Evolutionary conservation across 2,888 invertebrate genomes (phyloP).

Genomic region (Pherbina coryleti): DNA sequence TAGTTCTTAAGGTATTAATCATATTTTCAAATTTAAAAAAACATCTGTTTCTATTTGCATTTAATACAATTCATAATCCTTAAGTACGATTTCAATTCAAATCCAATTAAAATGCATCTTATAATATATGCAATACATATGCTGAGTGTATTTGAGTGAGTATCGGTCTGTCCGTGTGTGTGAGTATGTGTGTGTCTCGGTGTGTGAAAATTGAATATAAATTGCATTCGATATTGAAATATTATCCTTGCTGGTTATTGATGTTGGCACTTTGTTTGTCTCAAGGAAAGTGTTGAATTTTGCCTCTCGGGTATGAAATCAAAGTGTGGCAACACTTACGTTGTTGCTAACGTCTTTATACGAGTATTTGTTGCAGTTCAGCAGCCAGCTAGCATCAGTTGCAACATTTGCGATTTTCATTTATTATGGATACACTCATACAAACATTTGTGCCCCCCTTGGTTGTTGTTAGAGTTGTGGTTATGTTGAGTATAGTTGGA

Average conservation of each 20-base stretch:
- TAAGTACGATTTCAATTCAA: background rate
- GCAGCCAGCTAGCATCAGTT: too few relatives aligned
- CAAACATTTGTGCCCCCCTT: too few relatives aligned
- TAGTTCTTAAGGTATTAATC: too few relatives aligned
- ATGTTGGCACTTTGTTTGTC: background rate
- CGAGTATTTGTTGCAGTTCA: background rate
- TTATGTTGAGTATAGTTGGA: too few relatives aligned
- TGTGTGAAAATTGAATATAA: background rate
- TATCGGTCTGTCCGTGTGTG: too few relatives aligned
- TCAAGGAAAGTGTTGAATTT: background rate
- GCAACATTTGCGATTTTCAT: background rate
- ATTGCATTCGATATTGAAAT: conserved; percentile 5
- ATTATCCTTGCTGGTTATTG: background rate
- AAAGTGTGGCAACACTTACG: background rate
- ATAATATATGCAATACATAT: background rate
- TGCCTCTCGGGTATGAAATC: background rate
- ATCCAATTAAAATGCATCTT: background rate
- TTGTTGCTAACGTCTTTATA: background rate
- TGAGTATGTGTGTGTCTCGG: background rate
- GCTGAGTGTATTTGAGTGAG: background rate
- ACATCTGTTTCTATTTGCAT: background rate
- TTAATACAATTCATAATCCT: background rate
- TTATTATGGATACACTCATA: background rate
- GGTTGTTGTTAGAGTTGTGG: too few relatives aligned
- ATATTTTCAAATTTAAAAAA: too few relatives aligned